Base-by-base conservation (phyloP, 2,113 vertebrate species). In the Neogobius melanostomus region DNA sequence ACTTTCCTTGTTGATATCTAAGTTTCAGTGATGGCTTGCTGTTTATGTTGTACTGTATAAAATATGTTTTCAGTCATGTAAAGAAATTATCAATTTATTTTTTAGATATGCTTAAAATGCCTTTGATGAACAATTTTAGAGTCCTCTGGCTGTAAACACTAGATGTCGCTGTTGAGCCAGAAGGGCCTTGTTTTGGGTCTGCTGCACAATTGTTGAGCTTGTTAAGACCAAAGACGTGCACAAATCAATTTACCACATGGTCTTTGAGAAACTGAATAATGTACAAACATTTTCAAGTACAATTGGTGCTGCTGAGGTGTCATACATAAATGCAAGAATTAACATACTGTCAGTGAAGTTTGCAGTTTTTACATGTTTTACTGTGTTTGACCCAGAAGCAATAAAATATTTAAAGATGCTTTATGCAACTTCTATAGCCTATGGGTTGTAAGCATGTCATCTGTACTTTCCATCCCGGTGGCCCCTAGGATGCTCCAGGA, bases 91-190 rank as follows among this genome's bases (percentile, higher is more conserved):
- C 4, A 1, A 36, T 36, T 3, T 4, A 8, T 74, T 68, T 52
- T 21, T 47, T 54, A 11, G 48, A 68, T n/a, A n/a, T 53, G 60
- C 62, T 28, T 67, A 1, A 67, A 36, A 49, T 67, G 57, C 62
- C 53, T 66, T 46, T 15, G 71, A 76, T 54, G 47, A 4, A 21
- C 15, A 28, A 21, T 21, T 7, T 4, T 21, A 74, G n/a, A 1
- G 82, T 68, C 46, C 67, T 64, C 56, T 67, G 64, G 4, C 42
- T 53, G 8, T 54, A 67, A 64, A 0, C 85, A 83, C 81, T 50
- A 85, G 85, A 59, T 85, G 85, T 69, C 80, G 0, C 66, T 60
- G 17, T 62, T 67, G 1, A 66, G 36, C 45, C 66, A 60, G 45
- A 10, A 6, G 64, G 54, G 51, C 44, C 60, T 64, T 48, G 8